Evolutionary conservation across 2,113 vertebrate genomes (phyloP).

Genomic region (Nansenia antarctica): DNA sequence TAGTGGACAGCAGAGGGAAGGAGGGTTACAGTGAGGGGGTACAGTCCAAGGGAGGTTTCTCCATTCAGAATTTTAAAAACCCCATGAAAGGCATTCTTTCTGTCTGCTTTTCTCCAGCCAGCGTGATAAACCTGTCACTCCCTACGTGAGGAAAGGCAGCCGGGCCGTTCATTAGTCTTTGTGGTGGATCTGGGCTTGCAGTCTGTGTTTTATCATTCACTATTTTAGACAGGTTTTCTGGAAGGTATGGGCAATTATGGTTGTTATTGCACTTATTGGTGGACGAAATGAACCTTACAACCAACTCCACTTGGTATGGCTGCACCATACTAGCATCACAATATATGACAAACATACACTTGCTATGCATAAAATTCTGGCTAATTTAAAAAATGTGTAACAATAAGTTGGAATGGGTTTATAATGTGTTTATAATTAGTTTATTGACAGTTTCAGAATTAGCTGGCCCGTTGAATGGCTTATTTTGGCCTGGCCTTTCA

Average conservation of each 20-base stretch:
- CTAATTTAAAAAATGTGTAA: slow-evolving; percentile 14
- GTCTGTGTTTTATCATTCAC: slow-evolving; percentile 64
- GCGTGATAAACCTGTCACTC: slow-evolving; percentile 74
- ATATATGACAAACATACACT: slow-evolving; percentile 71
- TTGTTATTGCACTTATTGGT: slow-evolving; percentile 45
- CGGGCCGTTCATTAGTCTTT: slow-evolving; percentile 67
- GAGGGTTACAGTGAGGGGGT: slow-evolving; percentile 31
- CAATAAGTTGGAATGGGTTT: background rate
- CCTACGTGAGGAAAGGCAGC: slow-evolving; percentile 66
- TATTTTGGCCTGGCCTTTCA: no score
- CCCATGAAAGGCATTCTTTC: slow-evolving; percentile 61
- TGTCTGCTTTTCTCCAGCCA: slow-evolving; percentile 61
- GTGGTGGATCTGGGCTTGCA: slow-evolving; percentile 53
- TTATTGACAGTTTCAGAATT: no score
- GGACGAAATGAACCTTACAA: slow-evolving; percentile 66
- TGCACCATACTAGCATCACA: slow-evolving; percentile 42
- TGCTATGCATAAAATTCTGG: slow-evolving; percentile 66
- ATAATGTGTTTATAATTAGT: slow-evolving; percentile 45
- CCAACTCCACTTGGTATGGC: slow-evolving; percentile 56
- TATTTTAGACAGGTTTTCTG: slow-evolving; percentile 60
- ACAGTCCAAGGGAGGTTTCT: slow-evolving; percentile 34
- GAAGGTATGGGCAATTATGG: slow-evolving; percentile 65
- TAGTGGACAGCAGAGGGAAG: slow-evolving; percentile 34
- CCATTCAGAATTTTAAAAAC: slow-evolving; percentile 58
- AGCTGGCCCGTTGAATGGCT: no score